Evolutionary conservation across 2,113 vertebrate species (phyloP), one percentile per base, ranked within the genome.

Genomic region (Barbus barbus): DNA sequence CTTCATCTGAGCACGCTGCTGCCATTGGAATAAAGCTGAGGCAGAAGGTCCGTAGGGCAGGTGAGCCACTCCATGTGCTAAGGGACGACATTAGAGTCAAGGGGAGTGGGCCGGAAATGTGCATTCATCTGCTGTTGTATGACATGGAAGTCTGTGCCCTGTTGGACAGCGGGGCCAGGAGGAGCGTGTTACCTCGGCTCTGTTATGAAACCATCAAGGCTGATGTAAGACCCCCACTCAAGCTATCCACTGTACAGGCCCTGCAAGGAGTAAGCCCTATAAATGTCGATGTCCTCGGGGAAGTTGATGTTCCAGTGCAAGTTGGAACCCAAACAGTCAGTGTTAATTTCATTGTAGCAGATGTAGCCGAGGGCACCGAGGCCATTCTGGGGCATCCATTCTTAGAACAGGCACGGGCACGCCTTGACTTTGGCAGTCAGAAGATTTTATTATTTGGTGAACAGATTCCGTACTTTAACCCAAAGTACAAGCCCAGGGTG

Each of bases 401-500:
- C n/a, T n/a, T n/a, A n/a, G n/a, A n/a, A n/a, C n/a, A n/a, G n/a
- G n/a, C n/a, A n/a, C n/a, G n/a, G n/a, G n/a, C n/a, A n/a, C n/a
- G n/a, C n/a, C n/a, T n/a, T n/a, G n/a, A n/a, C n/a, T n/a, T 85
- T 24, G 72, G 63, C 9, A 78, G 48, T 31, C 41, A 11, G 7
- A 71, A 22, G 3, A 89, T 85, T 28, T 38, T 87, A 26, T 8
- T 86, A 56, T 86, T 85, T n/a, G 33, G 67, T 3, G 87, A 83
- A 14, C 18, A 84, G 18, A 67, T 82, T 14, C 48, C 69, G 0
- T 88, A 86, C 44, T 86, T 84, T 2, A 18, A 81, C 18, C 65
- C 24, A 0, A 67, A 38, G 1, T 24, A 69, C 22, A 61, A 44
- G 22, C 58, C 72, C 13, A 5, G 14, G 4, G 58, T 48, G 0